Conservation (phyloP, 2,113 vertebrate genomes). For the Sturnus vulgaris region DNA sequence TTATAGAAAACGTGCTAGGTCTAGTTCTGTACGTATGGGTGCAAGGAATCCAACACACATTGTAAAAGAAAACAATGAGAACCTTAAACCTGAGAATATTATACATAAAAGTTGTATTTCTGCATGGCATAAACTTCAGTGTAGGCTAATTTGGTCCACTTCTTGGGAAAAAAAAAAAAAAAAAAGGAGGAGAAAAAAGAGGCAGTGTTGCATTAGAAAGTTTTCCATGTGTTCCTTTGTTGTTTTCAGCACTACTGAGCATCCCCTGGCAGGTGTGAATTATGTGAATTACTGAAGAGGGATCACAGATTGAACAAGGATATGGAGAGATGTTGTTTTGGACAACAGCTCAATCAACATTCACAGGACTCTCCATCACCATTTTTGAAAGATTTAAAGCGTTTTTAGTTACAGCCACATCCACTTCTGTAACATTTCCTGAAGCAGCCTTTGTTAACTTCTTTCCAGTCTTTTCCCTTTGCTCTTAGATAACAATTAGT, state of each 20-base stretch:
- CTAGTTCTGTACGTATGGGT: background rate
- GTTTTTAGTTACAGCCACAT: background rate
- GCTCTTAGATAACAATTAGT: background rate
- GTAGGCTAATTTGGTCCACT: background rate
- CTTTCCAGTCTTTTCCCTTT: background rate
- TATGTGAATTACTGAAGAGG: background rate
- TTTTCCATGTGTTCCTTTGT: background rate
- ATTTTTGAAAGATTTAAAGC: background rate
- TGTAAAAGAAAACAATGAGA: background rate
- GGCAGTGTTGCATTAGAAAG: background rate
- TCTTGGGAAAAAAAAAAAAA: background rate
- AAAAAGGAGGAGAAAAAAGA: too few species aligned
- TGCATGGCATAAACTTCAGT: background rate
- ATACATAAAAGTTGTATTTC: background rate
- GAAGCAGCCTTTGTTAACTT: background rate
- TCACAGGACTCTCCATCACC: background rate
- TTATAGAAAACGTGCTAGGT: background rate
- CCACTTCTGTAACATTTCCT: background rate
- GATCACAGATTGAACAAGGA: background rate
- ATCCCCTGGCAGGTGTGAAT: background rate
- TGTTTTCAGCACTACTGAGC: background rate
- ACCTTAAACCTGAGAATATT: background rate
- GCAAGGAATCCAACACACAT: background rate
- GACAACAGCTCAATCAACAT: background rate
- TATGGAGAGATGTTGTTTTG: background rate